Percentiles rank a stretch among this genome's conserved stretches.
Conservation (phyloP, 1,140 invertebrate species). For the Spodoptera litura region DNA sequence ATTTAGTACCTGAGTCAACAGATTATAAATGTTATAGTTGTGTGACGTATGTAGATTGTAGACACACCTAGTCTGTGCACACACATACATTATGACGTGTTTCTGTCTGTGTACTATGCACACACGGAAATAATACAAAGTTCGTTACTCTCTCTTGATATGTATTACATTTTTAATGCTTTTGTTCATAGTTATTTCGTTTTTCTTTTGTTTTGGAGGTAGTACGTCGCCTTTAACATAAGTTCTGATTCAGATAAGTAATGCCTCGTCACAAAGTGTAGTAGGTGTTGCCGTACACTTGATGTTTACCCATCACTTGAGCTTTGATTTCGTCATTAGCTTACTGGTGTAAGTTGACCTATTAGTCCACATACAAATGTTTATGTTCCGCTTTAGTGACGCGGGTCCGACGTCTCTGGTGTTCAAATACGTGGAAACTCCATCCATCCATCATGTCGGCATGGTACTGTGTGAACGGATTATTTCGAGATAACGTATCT, state of each 20-base stretch:
- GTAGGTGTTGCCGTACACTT: constrained; percentile 32
- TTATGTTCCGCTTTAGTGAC: background rate
- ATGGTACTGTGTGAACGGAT: constrained; percentile 51
- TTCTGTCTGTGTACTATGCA: constrained; percentile 4
- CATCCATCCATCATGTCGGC: constrained; percentile 49
- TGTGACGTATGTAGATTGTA: constrained; percentile 13
- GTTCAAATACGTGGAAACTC: constrained; percentile 50
- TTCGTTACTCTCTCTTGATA: constrained; percentile 40
- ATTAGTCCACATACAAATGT: constrained; percentile 5
- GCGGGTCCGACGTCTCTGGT: constrained; percentile 43
- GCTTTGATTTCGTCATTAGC: constrained; percentile 57
- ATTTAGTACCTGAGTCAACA: constrained; percentile 2
- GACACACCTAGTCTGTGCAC: constrained; percentile 33
- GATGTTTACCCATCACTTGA: constrained; percentile 55
- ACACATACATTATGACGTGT: background rate
- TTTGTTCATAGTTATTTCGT: background rate
- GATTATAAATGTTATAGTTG: background rate
- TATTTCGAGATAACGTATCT: constrained; percentile 51
- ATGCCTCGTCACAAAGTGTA: constrained; percentile 31
- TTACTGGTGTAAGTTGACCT: constrained; percentile 44
- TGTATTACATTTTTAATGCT: constrained; percentile 13
- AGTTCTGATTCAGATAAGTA: background rate
- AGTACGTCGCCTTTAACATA: too few species aligned
- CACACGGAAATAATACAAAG: constrained; percentile 24
- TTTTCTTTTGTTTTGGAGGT: too few species aligned